A percentile compares a stretch with the other conserved stretches of the same genome.
Conservation (phyloP, 2,888 invertebrate genomes). For the Eledone cirrhosa region DNA sequence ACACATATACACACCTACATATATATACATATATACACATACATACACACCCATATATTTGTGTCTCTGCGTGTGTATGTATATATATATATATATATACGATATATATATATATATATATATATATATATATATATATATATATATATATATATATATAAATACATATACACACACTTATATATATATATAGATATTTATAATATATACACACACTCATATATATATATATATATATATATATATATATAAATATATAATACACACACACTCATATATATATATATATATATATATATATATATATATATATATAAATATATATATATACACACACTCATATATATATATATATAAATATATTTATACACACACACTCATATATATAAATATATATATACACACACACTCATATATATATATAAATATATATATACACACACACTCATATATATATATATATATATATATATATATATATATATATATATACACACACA, state of each 20-base stretch:
- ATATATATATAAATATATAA: background rate
- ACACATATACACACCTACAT: no score
- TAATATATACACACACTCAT: background rate
- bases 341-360: no score
- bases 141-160: constrained; percentile 6
- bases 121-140: constrained; percentile 6
- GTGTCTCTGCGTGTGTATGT: background rate
- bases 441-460: no score
- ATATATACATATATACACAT: no score
- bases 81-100: background rate
- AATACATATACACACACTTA: background rate
- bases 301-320: background rate
- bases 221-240: background rate
- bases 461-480: no score
- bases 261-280: background rate
- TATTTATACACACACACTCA: no score
- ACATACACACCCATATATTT: no score
- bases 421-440: no score
- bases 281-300: background rate
- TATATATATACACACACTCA: background rate
- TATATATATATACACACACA: no score
- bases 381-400: no score
- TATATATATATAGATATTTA: background rate
- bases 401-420: no score
- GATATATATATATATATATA: constrained; percentile 6